These are phyloP conservation scores for Bufo bufo DNA, from an alignment of 2,113 vertebrate genomes.

Conservation along the genomic window DNA sequence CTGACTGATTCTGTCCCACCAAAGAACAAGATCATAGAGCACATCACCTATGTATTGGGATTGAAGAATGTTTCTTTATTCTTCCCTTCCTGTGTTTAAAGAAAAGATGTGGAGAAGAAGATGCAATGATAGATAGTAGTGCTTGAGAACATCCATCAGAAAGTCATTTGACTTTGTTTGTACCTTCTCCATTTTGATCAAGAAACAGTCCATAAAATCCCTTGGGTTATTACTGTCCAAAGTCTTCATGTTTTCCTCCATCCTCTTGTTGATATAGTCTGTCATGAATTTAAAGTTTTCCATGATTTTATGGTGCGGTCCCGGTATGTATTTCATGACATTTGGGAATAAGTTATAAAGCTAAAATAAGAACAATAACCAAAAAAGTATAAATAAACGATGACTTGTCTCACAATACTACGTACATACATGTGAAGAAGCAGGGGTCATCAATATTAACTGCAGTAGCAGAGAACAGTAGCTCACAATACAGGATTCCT, in stretches of 20 bases:
- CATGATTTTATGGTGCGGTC: conserved; percentile 62
- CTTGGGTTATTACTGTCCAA: conserved; percentile 65
- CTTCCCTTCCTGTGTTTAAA: background rate
- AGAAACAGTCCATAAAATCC: conserved; percentile 69
- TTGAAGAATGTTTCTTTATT: background rate
- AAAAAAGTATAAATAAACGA: too few species aligned
- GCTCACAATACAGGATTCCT: too few species aligned
- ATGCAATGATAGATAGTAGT: background rate
- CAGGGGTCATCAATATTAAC: too few species aligned
- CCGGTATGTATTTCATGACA: conserved; percentile 63
- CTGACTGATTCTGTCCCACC: background rate
- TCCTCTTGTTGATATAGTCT: conserved; percentile 60
- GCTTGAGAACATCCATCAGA: too few species aligned
- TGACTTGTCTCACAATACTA: too few species aligned
- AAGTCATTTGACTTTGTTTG: background rate
- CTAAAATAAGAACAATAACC: conserved; percentile 54
- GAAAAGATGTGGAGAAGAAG: background rate
- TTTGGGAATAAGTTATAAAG: conserved; percentile 67
- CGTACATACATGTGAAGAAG: too few species aligned
- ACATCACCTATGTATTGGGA: background rate
- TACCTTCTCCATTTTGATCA: conserved; percentile 67
- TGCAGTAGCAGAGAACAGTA: too few species aligned
- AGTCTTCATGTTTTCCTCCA: conserved; percentile 58
- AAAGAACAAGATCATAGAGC: background rate
- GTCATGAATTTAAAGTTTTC: conserved; percentile 55